Evolutionary conservation across 37 sponge, comb jelly and placozoan species (phyloP), one percentile per base, ranked within the genome.

Genomic region (Beroe ovata): DNA sequence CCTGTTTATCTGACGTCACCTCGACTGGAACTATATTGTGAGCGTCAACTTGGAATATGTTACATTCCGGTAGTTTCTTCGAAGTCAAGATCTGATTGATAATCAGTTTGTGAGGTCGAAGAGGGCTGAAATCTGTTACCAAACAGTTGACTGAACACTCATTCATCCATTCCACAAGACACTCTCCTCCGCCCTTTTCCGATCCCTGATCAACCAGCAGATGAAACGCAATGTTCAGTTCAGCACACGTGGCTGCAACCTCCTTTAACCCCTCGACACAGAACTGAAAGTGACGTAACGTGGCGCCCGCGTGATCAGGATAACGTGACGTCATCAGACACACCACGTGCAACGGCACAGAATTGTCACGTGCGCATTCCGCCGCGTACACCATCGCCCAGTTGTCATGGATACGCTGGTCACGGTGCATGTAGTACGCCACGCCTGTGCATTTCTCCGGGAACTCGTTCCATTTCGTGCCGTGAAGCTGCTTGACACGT

Each of bases 391-490:
- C 33, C 58, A 77, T 0, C 47, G 84, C 84, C 84, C 84, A 77
- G 84, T 77, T 77, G 54, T 77, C 84, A 6, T 77, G 58, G 16
- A 77, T 58, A 16, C 84, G 84, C 84, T 77, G 84, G 54, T 77
- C 84, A 3, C 84, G 42, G 28, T 77, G 84, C 84, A 77, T 77
- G 54, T 77, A 77, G 54, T 77, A 77, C 58, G 54, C 84, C 4
- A 77, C 84, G 8, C 54, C 84, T 6, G 69, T 66, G 8, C 25
- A 25, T 4, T 26, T 32, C 2, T 8, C 30, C 2, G 69, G 69
- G 30, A 30, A 25, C 16, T 30, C 69, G 54, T 47, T 47, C 54
- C 54, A 47, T 30, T 66, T 29, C 2, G 36, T 30, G 18, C 69
- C 69, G 69, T 66, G 69, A 8, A 66, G 69, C 16, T 66, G 69